These are phyloP conservation scores for Coenonympha glycerion DNA, from an alignment of 2,888 invertebrate genomes.

Conservation along the genomic window DNA sequence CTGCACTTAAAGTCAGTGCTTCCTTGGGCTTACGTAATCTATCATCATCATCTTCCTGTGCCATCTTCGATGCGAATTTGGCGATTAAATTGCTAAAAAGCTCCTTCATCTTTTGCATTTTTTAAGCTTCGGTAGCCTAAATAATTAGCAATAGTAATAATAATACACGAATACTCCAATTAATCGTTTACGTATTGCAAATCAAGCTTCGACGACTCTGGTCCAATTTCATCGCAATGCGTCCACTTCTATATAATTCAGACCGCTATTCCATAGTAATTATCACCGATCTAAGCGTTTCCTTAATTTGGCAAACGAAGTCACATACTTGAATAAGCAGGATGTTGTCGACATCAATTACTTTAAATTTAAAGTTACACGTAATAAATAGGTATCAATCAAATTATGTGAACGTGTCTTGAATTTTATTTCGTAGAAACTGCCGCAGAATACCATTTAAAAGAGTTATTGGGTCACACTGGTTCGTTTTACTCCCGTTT, in stretches of 20 bases:
- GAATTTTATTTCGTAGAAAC: not conserved
- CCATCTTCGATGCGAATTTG: too few species aligned
- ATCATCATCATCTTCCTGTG: too few species aligned
- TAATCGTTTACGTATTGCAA: not conserved
- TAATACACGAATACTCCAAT: too few species aligned
- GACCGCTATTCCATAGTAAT: not conserved
- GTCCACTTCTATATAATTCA: not conserved
- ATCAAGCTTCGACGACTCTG: not conserved
- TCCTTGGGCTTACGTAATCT: too few species aligned
- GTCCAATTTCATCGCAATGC: not conserved
- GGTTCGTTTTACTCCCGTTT: not conserved
- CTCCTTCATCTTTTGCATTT: not conserved
- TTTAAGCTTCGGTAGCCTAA: not conserved
- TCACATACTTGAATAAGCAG: not conserved
- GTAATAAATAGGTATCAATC: not conserved
- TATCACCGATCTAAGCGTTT: not conserved
- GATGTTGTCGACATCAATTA: not conserved
- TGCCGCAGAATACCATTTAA: slow-evolving; percentile 1
- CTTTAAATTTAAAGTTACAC: not conserved
- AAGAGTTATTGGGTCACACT: not conserved
- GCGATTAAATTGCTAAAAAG: too few species aligned
- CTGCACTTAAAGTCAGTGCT: too few species aligned
- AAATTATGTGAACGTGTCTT: not conserved
- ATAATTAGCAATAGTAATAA: not conserved
- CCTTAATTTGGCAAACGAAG: not conserved